Conservation (phyloP, 1,140 invertebrate species). For the Anoplolepis gracilipes region DNA sequence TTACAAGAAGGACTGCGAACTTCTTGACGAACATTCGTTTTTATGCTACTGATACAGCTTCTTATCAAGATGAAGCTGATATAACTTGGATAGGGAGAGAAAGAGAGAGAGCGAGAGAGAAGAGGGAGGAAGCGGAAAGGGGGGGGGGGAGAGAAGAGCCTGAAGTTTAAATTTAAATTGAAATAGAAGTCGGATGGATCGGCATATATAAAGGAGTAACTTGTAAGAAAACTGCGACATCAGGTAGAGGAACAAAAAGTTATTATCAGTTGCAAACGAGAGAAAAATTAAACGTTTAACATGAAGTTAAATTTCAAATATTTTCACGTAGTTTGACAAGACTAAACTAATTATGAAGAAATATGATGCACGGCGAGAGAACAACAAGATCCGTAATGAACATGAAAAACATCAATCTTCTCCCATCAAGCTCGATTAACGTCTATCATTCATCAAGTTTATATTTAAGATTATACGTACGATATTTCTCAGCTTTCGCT, state of each 20-base stretch:
- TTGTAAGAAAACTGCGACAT: conserved; percentile 51
- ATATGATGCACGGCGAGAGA: neutral
- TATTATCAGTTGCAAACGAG: conserved; percentile 47
- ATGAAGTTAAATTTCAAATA: neutral
- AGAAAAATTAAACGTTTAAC: neutral
- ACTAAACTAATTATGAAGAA: conserved; percentile 16
- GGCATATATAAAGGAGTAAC: conserved; percentile 58
- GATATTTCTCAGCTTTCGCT: neutral
- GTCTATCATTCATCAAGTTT: conserved; percentile 25
- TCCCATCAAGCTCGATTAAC: conserved; percentile 19
- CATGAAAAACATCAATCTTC: conserved; percentile 9
- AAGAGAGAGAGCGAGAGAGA: too few species aligned
- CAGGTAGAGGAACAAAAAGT: conserved; percentile 43
- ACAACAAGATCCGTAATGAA: neutral
- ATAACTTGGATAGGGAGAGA: neutral
- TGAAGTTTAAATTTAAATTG: conserved; percentile 64
- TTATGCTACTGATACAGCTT: conserved; percentile 32
- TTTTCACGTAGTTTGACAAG: neutral
- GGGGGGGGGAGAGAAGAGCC: too few species aligned
- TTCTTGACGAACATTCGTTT: conserved; percentile 13
- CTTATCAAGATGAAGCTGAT: conserved; percentile 28
- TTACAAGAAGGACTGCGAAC: neutral
- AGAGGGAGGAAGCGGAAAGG: too few species aligned
- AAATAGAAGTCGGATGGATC: conserved; percentile 55
- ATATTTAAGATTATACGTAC: neutral